Conservation (phyloP, 2,113 vertebrate species). For the Ariopsis seemanni region DNA sequence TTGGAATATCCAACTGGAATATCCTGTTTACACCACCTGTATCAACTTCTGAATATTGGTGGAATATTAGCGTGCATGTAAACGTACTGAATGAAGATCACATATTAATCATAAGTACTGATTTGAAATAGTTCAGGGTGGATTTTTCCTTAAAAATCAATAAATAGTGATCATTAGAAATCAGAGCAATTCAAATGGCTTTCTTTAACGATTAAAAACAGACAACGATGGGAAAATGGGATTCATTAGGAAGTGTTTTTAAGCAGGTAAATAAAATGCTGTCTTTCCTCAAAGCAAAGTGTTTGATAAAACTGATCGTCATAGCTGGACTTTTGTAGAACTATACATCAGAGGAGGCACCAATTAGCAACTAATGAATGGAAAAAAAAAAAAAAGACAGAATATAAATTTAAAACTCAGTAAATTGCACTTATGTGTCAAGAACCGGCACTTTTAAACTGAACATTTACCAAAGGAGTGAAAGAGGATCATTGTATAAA, state of each 20-base stretch:
- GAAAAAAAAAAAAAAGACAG: accelerated
- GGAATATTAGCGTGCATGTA: too few species aligned
- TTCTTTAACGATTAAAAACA: neutral
- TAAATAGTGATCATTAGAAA: neutral
- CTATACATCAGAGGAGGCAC: neutral
- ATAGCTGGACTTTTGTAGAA: neutral
- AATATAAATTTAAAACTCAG: neutral
- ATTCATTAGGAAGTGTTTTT: neutral
- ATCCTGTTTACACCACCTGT: too few species aligned
- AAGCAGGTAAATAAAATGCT: neutral
- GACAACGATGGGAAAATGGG: neutral
- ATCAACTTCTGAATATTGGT: too few species aligned
- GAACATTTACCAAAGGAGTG: neutral
- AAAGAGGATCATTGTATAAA: too few species aligned
- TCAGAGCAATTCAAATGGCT: neutral
- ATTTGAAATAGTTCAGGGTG: neutral
- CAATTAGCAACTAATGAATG: neutral
- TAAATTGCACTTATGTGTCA: neutral
- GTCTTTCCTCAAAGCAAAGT: neutral
- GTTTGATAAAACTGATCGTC: neutral
- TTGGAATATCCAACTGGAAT: too few species aligned
- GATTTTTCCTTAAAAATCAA: neutral
- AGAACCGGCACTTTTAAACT: neutral
- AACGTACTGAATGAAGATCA: neutral
- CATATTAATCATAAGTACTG: neutral